Base-by-base conservation (phyloP, 2,888 invertebrate species). In the Cheilosia urbana region DNA sequence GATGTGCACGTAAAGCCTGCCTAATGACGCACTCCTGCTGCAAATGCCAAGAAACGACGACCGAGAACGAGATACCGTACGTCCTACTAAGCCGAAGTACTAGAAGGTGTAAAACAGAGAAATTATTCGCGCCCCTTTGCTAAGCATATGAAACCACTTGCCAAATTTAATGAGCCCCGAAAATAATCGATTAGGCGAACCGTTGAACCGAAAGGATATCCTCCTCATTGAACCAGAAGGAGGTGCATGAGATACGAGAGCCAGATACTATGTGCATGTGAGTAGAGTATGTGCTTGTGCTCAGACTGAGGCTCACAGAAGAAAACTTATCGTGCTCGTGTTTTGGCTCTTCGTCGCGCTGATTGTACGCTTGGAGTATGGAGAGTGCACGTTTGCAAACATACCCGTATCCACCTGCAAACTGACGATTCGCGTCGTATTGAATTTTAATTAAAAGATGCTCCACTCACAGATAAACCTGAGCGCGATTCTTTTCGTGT, bases 401-500 rank as follows among this genome's bases (percentile, higher is more conserved):
- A 79, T 63, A 73, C 73, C 72, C 47, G 51, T 57, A 63, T 84
- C 37, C 84, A 84, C 80, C 75, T 84, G 84, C 79, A 79, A 79
- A 72, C 78, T 42, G 75, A 60, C 80, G 75, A 84, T 80, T 75
- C 65, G 84, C 80, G 79, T 84, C 75, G 80, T 84, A 84, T 84
- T 84, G 84, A 84, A 84, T 84, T 84, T 84, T 84, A 84, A 84
- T 84, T 84, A 84, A 84, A 84, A 84, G 84, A 84, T 84, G 84
- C 71, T 84, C 60, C 66, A 53, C 60, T 84, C 45, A 53, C 60
- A 75, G 84, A 84, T 84, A 84, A 84, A 80, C 66, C 73, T 9
- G 9, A 45, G 68, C 49, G 78, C 68, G 40, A 49, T 62, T 77
- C 68, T 57, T 57, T 21, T 47, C 21, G 19, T 49, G 76, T 66